These are phyloP conservation scores for Neopelma chrysocephalum DNA, from an alignment of 2,797 vertebrate genomes.

Conservation along the genomic window DNA sequence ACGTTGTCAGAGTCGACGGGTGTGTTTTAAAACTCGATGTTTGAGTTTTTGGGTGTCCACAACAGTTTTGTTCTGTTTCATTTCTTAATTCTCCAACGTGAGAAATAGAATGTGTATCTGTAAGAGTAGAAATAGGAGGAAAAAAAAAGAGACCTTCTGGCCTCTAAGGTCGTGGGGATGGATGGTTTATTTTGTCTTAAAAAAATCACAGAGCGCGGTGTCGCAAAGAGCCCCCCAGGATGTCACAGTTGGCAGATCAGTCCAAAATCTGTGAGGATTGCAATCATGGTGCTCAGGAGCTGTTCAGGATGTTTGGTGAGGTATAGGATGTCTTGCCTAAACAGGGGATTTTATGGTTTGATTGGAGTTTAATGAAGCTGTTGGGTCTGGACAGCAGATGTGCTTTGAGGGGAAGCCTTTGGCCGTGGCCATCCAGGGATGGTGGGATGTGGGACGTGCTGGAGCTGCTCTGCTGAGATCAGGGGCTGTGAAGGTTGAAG, in stretches of 20 bases:
- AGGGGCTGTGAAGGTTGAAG: not conserved
- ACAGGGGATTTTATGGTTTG: not conserved
- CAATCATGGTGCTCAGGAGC: not conserved
- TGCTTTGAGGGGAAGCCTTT: not conserved
- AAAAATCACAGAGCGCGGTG: not conserved
- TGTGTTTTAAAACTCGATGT: not conserved
- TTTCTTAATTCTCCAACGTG: not conserved
- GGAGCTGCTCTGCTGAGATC: not conserved
- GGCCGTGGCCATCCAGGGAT: not conserved
- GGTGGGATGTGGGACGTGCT: not conserved
- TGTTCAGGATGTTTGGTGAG: not conserved
- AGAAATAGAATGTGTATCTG: not conserved
- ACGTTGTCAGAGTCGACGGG: not conserved
- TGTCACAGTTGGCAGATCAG: not conserved
- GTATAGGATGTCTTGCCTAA: not conserved
- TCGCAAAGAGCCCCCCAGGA: not conserved
- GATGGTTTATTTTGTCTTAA: not conserved
- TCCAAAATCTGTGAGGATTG: not conserved
- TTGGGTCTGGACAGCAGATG: not conserved
- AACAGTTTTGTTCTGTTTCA: not conserved
- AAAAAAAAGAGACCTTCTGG: not conserved
- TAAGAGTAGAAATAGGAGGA: not conserved
- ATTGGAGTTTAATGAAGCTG: not conserved
- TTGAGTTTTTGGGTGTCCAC: not conserved
- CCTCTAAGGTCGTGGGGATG: not conserved